Conservation (phyloP, 2,113 vertebrate species). For the Pithys albifrons region DNA sequence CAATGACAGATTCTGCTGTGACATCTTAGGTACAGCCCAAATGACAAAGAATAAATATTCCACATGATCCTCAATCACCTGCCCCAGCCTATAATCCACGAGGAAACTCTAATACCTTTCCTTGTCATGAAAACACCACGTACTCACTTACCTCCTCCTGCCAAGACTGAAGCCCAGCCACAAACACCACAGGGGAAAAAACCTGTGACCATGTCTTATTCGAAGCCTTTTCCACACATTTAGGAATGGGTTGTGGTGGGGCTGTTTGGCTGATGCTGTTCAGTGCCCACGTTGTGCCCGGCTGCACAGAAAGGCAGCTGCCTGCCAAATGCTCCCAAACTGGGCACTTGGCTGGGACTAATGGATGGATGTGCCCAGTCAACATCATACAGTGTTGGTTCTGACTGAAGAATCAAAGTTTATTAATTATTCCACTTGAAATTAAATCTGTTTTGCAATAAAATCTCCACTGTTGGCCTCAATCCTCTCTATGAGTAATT, state of each 20-base stretch:
- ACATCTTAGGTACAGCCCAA: not conserved
- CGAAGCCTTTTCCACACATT: not conserved
- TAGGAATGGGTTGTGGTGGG: not conserved
- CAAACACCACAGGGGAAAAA: fast-evolving
- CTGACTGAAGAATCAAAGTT: not conserved
- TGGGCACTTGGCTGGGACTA: not conserved
- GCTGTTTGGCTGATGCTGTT: not conserved
- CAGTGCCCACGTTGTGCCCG: fast-evolving
- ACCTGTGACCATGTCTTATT: fast-evolving
- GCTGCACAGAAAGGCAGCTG: not conserved
- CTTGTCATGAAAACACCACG: not conserved
- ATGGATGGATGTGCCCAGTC: not conserved
- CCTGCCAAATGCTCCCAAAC: not conserved
- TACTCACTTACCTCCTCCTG: not conserved
- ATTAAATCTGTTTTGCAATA: not conserved
- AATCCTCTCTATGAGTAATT: not conserved
- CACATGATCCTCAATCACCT: not conserved
- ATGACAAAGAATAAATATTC: not conserved
- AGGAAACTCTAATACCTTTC: not conserved
- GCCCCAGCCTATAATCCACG: not conserved
- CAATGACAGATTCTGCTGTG: not conserved
- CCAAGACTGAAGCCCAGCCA: not conserved
- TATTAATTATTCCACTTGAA: slow-evolving; percentile 7
- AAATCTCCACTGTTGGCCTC: not conserved
- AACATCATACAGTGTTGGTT: not conserved